phyloP scores from a whole-genome alignment of 2,797 vertebrate species.

The Heterohyrax brucei region DNA sequence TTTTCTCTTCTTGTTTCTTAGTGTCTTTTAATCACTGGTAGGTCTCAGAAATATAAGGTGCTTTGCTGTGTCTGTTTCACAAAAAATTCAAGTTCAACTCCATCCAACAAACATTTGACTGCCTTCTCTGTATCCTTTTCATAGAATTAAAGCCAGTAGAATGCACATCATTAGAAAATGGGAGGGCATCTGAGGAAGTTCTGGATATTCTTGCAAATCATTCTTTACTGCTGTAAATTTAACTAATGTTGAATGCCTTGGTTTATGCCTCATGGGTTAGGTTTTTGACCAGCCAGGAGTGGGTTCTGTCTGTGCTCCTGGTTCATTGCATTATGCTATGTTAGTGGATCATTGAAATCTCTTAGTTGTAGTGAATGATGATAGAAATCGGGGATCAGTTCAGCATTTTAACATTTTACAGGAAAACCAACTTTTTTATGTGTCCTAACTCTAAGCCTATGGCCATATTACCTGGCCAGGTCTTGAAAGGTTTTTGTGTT shows the following conservation, averaged over 20 bases:
- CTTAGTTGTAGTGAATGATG: slow-evolving; percentile 39
- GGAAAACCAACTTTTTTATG: slow-evolving; percentile 19
- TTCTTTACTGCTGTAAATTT: slow-evolving; percentile 43
- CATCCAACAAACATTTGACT: slow-evolving; percentile 57
- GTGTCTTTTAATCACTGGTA: slow-evolving; percentile 66
- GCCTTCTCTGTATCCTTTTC: slow-evolving; percentile 28
- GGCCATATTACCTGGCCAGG: not conserved
- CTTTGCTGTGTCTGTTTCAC: slow-evolving; percentile 70
- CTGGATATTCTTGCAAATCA: not conserved
- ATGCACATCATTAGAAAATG: slow-evolving; percentile 33
- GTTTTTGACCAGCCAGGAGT: slow-evolving; percentile 27
- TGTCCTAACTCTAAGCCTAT: slow-evolving; percentile 56
- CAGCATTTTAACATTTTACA: slow-evolving; percentile 60
- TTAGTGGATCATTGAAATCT: slow-evolving; percentile 54
- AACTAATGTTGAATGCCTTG: slow-evolving; percentile 46
- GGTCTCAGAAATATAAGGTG: slow-evolving; percentile 74
- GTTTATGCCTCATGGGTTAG: slow-evolving; percentile 44
- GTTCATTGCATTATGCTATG: slow-evolving; percentile 39
- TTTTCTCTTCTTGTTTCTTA: slow-evolving; percentile 70
- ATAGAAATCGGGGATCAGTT: slow-evolving; percentile 32
- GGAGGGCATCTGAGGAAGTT: not conserved
- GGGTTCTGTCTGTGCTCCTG: slow-evolving; percentile 33
- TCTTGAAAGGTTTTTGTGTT: slow-evolving; percentile 45
- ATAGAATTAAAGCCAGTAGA: slow-evolving; percentile 50
- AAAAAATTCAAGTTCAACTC: slow-evolving; percentile 47